Evolutionary conservation across 2,888 invertebrate genomes (phyloP), one percentile per base, ranked within the genome.

Genomic region (Perdita meconis): DNA sequence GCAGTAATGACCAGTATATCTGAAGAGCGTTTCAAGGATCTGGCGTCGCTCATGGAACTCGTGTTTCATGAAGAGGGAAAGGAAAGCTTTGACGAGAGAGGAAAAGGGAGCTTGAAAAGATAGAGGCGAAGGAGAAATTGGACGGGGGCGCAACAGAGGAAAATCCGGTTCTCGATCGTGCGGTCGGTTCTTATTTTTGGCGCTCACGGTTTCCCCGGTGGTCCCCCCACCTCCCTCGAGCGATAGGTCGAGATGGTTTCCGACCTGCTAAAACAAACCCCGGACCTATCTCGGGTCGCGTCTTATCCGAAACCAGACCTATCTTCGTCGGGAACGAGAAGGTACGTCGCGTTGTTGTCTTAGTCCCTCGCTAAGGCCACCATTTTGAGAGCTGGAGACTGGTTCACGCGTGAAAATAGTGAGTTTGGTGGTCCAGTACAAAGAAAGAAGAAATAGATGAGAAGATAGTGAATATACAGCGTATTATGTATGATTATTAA

Each of bases 241-340:
- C 6, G 72, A 75, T 67, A 76, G 65, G 60, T 67, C 74, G 56
- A 69, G 76, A 78, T 83, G 76, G 67, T 84, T 89, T 88, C 81
- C 85, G 87, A 89, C 88, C 89, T 89, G 88, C 82, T 86, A 83
- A 88, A 85, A 86, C 83, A 88, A 89, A 87, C 85, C 80, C 78
- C 26, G 60, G 60, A 63, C 80, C 84, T 87, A 87, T 87, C 86
- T 87, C 30, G 66, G 72, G 65, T 75, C 83, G 72, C 53, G 75
- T 78, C 79, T 82, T 81, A 80, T 80, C 79, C 79, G 6, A 65
- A 16, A 24, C 40, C 38, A 44, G 74, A 22, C 77, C 79, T 76
- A 85, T 80, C 82, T 78, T 64, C 30, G 47, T 82, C 78, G 72
- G 78, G 72, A 70, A 69, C 65, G 71, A 71, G 57, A 65, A 59